phyloP scores from a whole-genome alignment of 1,140 invertebrate species.

The Atta texana region DNA sequence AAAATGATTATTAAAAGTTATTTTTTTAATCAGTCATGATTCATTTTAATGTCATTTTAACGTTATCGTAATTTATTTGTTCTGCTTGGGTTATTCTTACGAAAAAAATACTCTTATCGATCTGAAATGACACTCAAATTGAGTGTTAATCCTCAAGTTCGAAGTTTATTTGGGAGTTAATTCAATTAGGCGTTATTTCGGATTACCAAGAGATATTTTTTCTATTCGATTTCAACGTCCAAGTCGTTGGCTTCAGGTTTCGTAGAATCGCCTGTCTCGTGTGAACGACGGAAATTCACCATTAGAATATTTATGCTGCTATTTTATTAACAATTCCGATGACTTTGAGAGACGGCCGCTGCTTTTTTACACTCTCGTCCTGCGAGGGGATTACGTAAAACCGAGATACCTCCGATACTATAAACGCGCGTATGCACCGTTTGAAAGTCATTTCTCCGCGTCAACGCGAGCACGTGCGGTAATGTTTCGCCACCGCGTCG shows the following conservation, averaged over 20 bases:
- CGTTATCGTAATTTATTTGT: too few relatives aligned
- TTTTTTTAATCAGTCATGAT: too few relatives aligned
- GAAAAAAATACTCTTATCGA: too few relatives aligned
- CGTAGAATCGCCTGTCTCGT: not conserved
- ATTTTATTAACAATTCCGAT: not conserved
- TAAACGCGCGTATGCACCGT: slow-evolving; percentile 1
- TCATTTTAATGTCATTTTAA: too few relatives aligned
- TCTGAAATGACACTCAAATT: too few relatives aligned
- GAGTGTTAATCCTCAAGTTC: too few relatives aligned
- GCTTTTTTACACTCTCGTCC: not conserved
- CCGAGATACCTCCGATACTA: not conserved
- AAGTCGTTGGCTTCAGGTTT: not conserved
- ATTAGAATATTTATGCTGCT: not conserved
- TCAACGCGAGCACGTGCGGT: slow-evolving; percentile 6
- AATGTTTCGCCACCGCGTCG: slow-evolving; percentile 13
- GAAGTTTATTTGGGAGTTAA: too few relatives aligned
- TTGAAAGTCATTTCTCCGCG: slow-evolving; percentile 29
- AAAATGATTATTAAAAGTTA: too few relatives aligned
- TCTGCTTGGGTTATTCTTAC: too few relatives aligned
- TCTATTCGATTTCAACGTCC: not conserved
- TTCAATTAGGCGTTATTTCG: too few relatives aligned
- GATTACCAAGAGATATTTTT: too few relatives aligned
- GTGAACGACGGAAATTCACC: not conserved
- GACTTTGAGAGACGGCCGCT: not conserved
- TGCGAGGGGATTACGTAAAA: slow-evolving; percentile 25